Conservation (phyloP, 2,888 invertebrate species). For the Eledona agricola region DNA sequence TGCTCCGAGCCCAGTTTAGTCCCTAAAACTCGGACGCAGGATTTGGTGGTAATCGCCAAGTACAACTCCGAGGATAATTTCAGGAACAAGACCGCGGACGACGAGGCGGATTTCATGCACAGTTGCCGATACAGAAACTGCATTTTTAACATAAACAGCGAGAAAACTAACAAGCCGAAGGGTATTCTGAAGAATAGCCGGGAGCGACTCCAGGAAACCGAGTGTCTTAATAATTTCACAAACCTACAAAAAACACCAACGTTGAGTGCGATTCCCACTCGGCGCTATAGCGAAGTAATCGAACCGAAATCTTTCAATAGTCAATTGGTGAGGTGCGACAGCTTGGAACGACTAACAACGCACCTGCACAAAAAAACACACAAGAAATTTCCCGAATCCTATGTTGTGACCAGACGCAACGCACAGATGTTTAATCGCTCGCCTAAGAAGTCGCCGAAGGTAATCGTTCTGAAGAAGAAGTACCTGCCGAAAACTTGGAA, state of each 20-base stretch:
- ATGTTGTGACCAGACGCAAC: conserved; percentile 57
- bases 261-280: conserved; percentile 50
- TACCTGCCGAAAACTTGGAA: conserved; percentile 59
- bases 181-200: conserved; percentile 56
- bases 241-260: conserved; percentile 50
- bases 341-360: conserved; percentile 59
- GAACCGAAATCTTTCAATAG: conserved; percentile 62
- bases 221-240: conserved; percentile 49
- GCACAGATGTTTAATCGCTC: conserved; percentile 39
- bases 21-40: conserved; percentile 45
- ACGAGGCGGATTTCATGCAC: conserved; percentile 57
- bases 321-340: conserved; percentile 62
- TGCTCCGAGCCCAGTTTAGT: conserved; percentile 57
- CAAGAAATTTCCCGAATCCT: conserved; percentile 62
- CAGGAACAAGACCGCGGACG: conserved; percentile 35
- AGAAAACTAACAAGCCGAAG: conserved; percentile 52
- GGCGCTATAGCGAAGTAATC: conserved; percentile 66
- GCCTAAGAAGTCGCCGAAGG: conserved; percentile 50
- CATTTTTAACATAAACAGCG: conserved; percentile 60
- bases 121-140: conserved; percentile 60
- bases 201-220: conserved; percentile 48
- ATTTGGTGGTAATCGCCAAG: conserved; percentile 40
- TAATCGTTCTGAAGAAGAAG: conserved; percentile 53
- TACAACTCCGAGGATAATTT: conserved; percentile 51
- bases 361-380: conserved; percentile 44